phyloP scores from a whole-genome alignment of 2,113 vertebrate species.

The Camelus dromedarius region DNA sequence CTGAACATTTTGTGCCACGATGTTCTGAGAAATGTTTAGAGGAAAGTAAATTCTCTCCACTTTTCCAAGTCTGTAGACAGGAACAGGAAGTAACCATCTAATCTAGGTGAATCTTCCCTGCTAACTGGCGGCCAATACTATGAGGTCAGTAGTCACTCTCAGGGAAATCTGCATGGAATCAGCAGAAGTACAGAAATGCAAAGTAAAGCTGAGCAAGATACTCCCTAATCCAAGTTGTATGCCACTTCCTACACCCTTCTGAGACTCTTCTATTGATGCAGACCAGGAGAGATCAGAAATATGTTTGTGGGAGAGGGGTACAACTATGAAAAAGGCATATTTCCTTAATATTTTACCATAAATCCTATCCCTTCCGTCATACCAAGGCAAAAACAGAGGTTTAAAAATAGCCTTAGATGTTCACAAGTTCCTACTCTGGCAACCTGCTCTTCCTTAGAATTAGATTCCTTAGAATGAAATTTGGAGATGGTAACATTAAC shows the following conservation, averaged over 20 bases:
- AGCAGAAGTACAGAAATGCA: conserved; percentile 24
- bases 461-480: conserved; percentile 20
- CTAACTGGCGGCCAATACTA: conserved; percentile 54
- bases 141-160: conserved; percentile 42
- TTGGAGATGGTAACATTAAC: conserved; percentile 16
- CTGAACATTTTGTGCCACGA: conserved; percentile 65
- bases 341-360: conserved; percentile 46
- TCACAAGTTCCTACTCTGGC: neutral
- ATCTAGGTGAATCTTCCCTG: conserved; percentile 62
- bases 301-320: neutral
- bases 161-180: conserved; percentile 2
- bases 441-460: conserved; percentile 34
- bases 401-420: neutral
- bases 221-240: neutral
- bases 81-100: conserved; percentile 61
- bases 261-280: neutral
- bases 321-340: conserved; percentile 10
- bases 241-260: neutral
- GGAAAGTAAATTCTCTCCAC: conserved; percentile 50
- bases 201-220: conserved; percentile 11
- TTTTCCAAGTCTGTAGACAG: conserved; percentile 65
- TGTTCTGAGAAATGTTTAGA: conserved; percentile 60
- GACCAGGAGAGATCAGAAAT: conserved; percentile 39
- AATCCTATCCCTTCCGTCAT: conserved; percentile 18
- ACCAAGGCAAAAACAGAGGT: conserved; percentile 6